A percentile compares a stretch with the other conserved stretches of the same genome.
Evolutionary conservation across 2,888 invertebrate species (phyloP).

Genomic region (Pterostichus madidus): DNA sequence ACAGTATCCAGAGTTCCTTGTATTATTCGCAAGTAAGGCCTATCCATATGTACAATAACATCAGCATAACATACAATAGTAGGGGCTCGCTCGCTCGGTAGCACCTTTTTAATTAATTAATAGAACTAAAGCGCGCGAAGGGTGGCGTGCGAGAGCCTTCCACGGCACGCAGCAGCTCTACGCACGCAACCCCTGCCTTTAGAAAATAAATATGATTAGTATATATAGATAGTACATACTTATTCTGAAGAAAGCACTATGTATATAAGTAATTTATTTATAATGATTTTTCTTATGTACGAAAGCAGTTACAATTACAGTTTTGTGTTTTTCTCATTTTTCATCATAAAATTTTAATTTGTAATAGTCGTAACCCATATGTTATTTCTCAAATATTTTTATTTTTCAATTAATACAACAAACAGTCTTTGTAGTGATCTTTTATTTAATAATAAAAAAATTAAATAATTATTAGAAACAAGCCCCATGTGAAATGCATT

Average conservation of each 20-base stretch:
- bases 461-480: constrained; percentile 49
- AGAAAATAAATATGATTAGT: constrained; percentile 66
- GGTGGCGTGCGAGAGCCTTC: not conserved
- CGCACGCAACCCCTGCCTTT: constrained; percentile 13
- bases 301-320: constrained; percentile 67
- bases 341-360: constrained; percentile 56
- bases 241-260: constrained; percentile 72
- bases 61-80: constrained; percentile 68
- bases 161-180: not conserved
- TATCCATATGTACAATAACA: constrained; percentile 71
- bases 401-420: constrained; percentile 65
- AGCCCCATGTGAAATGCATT: constrained; percentile 64
- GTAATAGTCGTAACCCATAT: constrained; percentile 60
- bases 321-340: constrained; percentile 60
- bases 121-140: constrained; percentile 63
- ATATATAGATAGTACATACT: constrained; percentile 67
- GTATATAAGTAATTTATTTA: constrained; percentile 69
- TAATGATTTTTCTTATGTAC: constrained; percentile 65
- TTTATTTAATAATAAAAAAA: constrained; percentile 43
- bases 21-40: constrained; percentile 71
- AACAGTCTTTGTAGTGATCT: constrained; percentile 66
- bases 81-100: constrained; percentile 69
- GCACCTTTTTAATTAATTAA: constrained; percentile 68
- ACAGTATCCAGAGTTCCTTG: constrained; percentile 72
- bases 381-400: constrained; percentile 56